phyloP scores from a whole-genome alignment of 2,113 vertebrate species.

The Caranx ignobilis region DNA sequence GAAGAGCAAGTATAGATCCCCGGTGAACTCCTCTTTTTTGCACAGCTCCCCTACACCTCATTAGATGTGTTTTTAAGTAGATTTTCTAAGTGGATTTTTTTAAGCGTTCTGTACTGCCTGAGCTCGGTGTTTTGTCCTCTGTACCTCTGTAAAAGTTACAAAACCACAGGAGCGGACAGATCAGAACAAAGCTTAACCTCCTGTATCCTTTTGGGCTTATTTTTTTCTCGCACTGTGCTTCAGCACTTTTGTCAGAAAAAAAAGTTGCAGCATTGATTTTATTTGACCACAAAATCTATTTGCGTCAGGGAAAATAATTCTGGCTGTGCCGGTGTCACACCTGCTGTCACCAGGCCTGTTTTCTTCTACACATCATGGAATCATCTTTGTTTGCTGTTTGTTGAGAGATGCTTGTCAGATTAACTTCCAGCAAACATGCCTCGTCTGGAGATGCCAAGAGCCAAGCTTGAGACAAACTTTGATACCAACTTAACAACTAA shows the following conservation, averaged over 20 bases:
- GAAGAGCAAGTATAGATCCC: conserved; percentile 34
- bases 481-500: not conserved
- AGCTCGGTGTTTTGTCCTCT: conserved; percentile 25
- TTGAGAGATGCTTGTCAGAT: conserved; percentile 33
- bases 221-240: conserved; percentile 41
- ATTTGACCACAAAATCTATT: conserved; percentile 56
- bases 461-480: conserved; percentile 31
- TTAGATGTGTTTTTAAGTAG: conserved; percentile 62
- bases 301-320: conserved; percentile 40
- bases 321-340: conserved; percentile 6
- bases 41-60: conserved; percentile 61
- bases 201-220: conserved; percentile 13
- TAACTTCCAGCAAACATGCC: conserved; percentile 1
- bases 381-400: conserved; percentile 27
- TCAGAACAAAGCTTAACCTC: conserved; percentile 17
- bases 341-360: conserved; percentile 16
- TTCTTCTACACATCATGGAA: not conserved
- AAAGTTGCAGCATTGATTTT: conserved; percentile 39
- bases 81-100: conserved; percentile 58
- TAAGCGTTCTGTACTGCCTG: conserved; percentile 39
- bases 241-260: conserved; percentile 14
- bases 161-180: conserved; percentile 38
- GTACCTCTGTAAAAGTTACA: conserved; percentile 18
- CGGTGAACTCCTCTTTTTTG: conserved; percentile 28
- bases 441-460: conserved; percentile 21